A percentile compares a stretch with the other conserved stretches of the same genome.
Conservation (phyloP, 2,797 vertebrate species). For the Hoplostethus mediterraneus region DNA sequence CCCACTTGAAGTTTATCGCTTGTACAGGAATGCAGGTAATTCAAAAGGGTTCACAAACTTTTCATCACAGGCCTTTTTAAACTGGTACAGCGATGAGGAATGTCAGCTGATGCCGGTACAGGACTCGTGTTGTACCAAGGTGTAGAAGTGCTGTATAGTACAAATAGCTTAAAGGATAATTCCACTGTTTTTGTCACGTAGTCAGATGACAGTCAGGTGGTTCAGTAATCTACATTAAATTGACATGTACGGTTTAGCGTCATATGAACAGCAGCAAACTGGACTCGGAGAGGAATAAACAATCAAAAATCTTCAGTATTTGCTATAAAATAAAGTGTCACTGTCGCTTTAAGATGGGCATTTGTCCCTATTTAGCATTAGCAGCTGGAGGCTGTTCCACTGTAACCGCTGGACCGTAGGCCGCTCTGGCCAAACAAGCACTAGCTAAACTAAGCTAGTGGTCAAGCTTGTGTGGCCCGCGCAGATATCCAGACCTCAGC, state of each 20-base stretch:
- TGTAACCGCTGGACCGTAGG: no score
- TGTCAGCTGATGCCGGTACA: neutral
- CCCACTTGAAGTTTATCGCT: no score
- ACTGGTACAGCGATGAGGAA: neutral
- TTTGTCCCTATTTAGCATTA: neutral
- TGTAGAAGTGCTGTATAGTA: neutral
- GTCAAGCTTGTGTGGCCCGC: no score
- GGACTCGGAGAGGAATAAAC: no score
- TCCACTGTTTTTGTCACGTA: neutral
- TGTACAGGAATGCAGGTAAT: no score
- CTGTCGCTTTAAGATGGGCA: neutral
- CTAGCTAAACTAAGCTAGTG: no score
- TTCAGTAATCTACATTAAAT: neutral
- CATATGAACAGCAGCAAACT: neutral
- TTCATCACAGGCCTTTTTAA: no score
- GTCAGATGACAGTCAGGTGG: neutral
- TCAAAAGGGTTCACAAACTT: no score
- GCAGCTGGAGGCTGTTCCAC: neutral
- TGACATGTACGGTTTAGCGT: neutral
- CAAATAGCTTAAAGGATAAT: neutral
- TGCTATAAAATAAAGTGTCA: no score
- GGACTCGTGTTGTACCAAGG: neutral
- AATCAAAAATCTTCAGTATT: no score
- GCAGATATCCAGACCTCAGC: no score
- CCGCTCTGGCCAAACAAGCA: neutral